Evolutionary conservation across 2,113 vertebrate genomes (phyloP).

Genomic region (Dasyurus viverrinus): DNA sequence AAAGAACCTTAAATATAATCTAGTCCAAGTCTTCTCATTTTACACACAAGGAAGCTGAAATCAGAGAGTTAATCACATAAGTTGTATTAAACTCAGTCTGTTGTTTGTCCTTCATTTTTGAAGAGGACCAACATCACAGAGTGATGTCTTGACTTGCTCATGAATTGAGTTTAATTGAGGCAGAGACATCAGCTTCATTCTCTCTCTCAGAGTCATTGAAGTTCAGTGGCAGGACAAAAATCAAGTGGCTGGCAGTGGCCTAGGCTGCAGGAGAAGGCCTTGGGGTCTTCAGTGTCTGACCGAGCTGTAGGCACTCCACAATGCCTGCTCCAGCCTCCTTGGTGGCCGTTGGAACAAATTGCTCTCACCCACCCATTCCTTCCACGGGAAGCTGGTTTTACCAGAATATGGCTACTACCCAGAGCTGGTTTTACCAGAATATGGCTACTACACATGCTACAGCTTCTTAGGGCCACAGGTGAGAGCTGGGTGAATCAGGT

Average conservation of each 20-base stretch:
- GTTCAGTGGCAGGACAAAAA: not conserved
- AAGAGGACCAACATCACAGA: not conserved
- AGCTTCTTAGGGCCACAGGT: not conserved
- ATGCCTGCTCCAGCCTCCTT: not conserved
- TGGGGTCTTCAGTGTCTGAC: not conserved
- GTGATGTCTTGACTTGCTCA: not conserved
- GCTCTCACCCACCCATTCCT: too few relatives aligned
- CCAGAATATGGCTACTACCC: too few relatives aligned
- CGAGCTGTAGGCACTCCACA: not conserved
- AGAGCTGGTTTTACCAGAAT: not conserved
- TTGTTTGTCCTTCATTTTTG: not conserved
- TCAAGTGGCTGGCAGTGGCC: not conserved
- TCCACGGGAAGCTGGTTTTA: too few relatives aligned
- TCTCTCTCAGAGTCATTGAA: not conserved
- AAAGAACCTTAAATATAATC: not conserved
- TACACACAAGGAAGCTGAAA: not conserved
- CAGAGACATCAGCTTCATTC: not conserved
- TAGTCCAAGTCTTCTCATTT: not conserved
- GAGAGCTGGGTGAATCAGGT: not conserved
- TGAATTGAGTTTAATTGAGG: not conserved
- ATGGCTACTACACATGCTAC: not conserved
- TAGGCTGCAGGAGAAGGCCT: not conserved
- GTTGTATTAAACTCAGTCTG: not conserved
- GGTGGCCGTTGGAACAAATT: not conserved
- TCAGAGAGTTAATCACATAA: not conserved